Evolutionary conservation across 92 coral and sea anemone species (phyloP).

Genomic region (Ricordea florida): DNA sequence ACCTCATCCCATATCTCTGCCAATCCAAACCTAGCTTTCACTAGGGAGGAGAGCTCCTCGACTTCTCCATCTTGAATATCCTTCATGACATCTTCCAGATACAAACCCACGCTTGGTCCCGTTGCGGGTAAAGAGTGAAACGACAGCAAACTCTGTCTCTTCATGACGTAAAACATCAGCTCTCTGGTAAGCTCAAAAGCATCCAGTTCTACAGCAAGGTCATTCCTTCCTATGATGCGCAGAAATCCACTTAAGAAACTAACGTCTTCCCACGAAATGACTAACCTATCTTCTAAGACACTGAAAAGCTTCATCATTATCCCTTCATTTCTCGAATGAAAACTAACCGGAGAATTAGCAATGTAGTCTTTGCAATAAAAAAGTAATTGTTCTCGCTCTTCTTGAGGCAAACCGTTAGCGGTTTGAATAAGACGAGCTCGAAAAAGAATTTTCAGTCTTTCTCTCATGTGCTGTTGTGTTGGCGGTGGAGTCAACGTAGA

Average conservation of each 20-base stretch:
- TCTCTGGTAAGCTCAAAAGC: not conserved
- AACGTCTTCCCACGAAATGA: slow-evolving; percentile 21
- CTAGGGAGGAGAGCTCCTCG: not conserved
- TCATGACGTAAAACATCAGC: not conserved
- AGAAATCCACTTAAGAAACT: slow-evolving; percentile 4
- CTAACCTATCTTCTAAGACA: not conserved
- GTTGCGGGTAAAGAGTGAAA: no score
- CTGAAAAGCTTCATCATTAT: not conserved
- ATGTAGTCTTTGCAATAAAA: not conserved
- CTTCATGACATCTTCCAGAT: not conserved
- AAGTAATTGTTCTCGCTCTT: not conserved
- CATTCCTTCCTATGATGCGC: not conserved
- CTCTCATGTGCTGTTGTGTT: no score
- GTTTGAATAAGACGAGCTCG: not conserved
- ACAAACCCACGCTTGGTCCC: not conserved
- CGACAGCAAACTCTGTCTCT: not conserved
- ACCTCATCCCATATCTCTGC: no score
- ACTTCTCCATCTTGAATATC: not conserved
- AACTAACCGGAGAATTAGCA: no score
- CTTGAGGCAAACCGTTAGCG: not conserved
- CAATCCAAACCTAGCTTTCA: slow-evolving; percentile 10
- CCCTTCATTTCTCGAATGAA: not conserved
- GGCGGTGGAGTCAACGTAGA: no score
- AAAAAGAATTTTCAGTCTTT: not conserved
- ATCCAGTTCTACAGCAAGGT: not conserved